Base-by-base conservation (phyloP, 2,113 vertebrate genomes). In the Oncorhynchus mykiss region DNA sequence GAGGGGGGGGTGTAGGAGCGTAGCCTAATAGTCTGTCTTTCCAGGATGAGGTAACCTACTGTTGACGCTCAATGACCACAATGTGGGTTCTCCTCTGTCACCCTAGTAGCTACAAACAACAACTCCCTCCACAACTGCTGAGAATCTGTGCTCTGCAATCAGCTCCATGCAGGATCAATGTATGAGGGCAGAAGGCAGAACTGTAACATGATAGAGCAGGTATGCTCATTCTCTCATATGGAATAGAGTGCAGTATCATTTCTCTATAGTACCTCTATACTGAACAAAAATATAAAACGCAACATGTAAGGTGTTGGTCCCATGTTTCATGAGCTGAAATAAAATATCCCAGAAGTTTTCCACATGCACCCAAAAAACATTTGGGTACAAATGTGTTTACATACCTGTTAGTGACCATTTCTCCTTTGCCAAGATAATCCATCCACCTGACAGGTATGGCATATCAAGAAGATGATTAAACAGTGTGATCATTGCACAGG, bases 61-160 rank as follows among this genome's bases (percentile, higher is more conserved):
- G 71, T 77, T 84, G 72, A 84, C 81, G 80, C 85, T 87, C 78
- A 80, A 62, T 83, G 78, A 86, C 74, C 74, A 78, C 79, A 66
- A 66, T 84, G 80, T 68, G 77, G 54, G 76, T 78, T 64, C 29
- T 48, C 31, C 74, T 54, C 60, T 66, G 51, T 78, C 73, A 77
- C 62, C 18, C 69, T 59, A 83, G 74, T 9, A 11, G 39, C 39
- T 45, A 11, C 39, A 18, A 13, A 9, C 39, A 45, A 45, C 39
- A 45, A 39, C 8, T 39, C 34, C 34, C 34, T 39, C 34, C 34
- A 39, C 34, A 39, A 34, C 51, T 54, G 51, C 51, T 18, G 51
- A 18, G 2, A 18, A 51, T 51, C 3, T 51, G 49, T 14, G 34
- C 34, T 39, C 34, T 39, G 34, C 34, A 51, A 54, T 65, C 66